These are phyloP conservation scores for Acanthosepion pharaonis DNA, from an alignment of 2,888 invertebrate genomes.

Conservation along the genomic window DNA sequence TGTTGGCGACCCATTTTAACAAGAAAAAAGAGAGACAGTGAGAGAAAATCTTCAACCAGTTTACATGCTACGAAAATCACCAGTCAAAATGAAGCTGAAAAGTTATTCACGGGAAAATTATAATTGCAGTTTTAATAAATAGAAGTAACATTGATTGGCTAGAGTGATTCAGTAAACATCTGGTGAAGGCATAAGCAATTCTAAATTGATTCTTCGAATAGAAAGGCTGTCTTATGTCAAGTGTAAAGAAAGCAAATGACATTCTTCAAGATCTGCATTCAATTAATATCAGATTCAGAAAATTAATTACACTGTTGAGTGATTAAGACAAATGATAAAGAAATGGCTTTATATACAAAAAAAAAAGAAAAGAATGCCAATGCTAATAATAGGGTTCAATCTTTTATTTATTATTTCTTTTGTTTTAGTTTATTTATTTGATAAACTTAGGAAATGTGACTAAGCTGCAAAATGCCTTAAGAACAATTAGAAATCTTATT, in stretches of 20 bases:
- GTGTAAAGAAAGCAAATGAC: too few species aligned
- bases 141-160: not conserved
- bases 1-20: slow-evolving; percentile 5
- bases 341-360: not conserved
- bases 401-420: too few species aligned
- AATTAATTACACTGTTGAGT: too few species aligned
- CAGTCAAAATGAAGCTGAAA: not conserved
- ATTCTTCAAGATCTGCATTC: not conserved
- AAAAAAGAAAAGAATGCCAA: too few species aligned
- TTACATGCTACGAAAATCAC: not conserved
- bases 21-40: not conserved
- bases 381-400: too few species aligned
- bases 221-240: not conserved
- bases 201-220: not conserved
- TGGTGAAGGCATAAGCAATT: not conserved
- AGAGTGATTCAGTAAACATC: not conserved
- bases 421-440: too few species aligned
- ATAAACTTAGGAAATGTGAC: too few species aligned
- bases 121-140: not conserved
- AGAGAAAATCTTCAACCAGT: not conserved
- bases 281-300: not conserved
- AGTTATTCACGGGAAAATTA: not conserved
- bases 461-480: too few species aligned
- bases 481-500: too few species aligned
- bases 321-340: not conserved